A percentile compares a stretch with the other conserved stretches of the same genome.
These are phyloP conservation scores for Phylloscopus trochiloides DNA, from an alignment of 2,113 vertebrate species.

Conservation along the genomic window DNA sequence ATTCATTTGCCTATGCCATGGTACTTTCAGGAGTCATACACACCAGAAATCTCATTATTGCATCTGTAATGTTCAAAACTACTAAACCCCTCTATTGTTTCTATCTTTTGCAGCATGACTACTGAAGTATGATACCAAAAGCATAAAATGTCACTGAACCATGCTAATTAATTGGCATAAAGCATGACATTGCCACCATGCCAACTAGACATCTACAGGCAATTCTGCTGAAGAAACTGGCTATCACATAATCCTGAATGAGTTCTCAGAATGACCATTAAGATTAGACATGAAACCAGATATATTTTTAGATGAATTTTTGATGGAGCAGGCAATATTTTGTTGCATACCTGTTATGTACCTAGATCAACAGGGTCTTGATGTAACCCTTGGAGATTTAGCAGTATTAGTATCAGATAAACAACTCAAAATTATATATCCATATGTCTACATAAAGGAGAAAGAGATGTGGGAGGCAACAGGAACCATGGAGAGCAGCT, in stretches of 20 bases:
- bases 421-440: not conserved
- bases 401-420: not conserved
- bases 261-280: not conserved
- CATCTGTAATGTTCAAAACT: not conserved
- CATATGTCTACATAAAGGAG: not conserved
- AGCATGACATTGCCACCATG: not conserved
- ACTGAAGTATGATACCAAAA: not conserved
- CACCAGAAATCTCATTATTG: not conserved
- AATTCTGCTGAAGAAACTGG: not conserved
- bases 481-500: not conserved
- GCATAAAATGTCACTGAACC: not conserved
- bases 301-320: not conserved
- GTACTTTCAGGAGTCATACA: not conserved
- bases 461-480: not conserved
- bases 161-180: not conserved
- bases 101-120: not conserved
- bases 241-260: not conserved
- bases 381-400: not conserved
- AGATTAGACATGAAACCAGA: not conserved
- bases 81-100: rapidly evolving
- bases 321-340: not conserved
- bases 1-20: not conserved
- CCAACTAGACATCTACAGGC: not conserved
- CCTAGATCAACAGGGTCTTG: not conserved
- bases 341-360: not conserved